A percentile compares a stretch with the other conserved stretches of the same genome.
These are phyloP conservation scores for Octomys mimax DNA, from an alignment of 2,797 vertebrate species.

Conservation along the genomic window DNA sequence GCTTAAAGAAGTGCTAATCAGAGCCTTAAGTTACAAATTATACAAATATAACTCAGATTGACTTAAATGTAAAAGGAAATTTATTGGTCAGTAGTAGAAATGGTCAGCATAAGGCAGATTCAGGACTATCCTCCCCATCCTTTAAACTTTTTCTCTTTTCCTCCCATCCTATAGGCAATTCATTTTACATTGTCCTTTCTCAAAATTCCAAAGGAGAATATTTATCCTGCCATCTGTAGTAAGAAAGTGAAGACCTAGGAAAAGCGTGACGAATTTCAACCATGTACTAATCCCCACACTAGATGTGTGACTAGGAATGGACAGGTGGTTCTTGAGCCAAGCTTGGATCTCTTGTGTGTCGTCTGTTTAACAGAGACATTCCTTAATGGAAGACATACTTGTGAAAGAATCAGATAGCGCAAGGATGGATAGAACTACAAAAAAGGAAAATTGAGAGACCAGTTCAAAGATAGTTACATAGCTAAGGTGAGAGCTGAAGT, in stretches of 20 bases:
- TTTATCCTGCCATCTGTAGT: conserved; percentile 9
- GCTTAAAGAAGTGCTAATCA: conserved; percentile 17
- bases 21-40: neutral
- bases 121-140: neutral
- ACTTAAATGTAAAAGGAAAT: conserved; percentile 23
- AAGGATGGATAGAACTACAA: neutral
- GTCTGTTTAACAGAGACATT: neutral
- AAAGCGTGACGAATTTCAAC: neutral
- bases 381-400: conserved; percentile 3
- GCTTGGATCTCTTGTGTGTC: neutral
- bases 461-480: neutral
- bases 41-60: conserved; percentile 56
- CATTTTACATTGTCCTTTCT: conserved; percentile 1
- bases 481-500: neutral
- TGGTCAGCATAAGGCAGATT: neutral
- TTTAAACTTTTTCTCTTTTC: neutral
- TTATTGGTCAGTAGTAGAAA: neutral
- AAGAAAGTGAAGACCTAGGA: conserved; percentile 36
- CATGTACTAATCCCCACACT: neutral
- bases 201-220: neutral
- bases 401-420: neutral
- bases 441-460: conserved; percentile 4
- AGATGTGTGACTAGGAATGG: neutral
- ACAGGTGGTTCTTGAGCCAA: neutral
- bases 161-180: neutral